Conservation (phyloP, 2,888 invertebrate species). For the Pheosia gnoma region DNA sequence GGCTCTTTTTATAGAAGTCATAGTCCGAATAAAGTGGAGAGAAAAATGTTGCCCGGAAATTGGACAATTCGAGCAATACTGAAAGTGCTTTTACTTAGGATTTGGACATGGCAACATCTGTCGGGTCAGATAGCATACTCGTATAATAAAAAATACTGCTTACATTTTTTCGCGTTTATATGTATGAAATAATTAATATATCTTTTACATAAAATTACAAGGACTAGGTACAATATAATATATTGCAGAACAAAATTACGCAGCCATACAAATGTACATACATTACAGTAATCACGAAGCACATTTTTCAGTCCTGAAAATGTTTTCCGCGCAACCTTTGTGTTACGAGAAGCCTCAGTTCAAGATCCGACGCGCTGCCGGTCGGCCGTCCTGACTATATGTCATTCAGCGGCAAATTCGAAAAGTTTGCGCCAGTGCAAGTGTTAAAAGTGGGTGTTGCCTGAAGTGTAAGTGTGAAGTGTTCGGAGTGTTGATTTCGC, state of each 20-base stretch:
- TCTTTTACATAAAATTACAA: background rate
- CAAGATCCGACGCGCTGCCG: background rate
- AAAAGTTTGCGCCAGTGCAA: constrained; percentile 1
- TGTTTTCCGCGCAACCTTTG: background rate
- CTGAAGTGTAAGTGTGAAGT: constrained; percentile 1
- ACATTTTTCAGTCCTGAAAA: background rate
- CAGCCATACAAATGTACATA: background rate
- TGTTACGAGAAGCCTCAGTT: background rate
- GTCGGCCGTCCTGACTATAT: background rate
- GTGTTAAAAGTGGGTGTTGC: constrained; percentile 3
- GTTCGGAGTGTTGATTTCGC: background rate
- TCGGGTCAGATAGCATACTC: too few relatives aligned
- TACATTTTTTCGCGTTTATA: too few relatives aligned
- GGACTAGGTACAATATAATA: background rate
- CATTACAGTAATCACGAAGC: background rate
- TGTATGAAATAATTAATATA: too few relatives aligned
- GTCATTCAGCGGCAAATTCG: background rate
- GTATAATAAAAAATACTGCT: too few relatives aligned
- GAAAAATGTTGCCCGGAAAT: too few relatives aligned
- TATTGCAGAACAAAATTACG: background rate
- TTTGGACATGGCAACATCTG: too few relatives aligned
- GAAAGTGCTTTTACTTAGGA: too few relatives aligned
- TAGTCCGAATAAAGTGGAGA: too few relatives aligned
- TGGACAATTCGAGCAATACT: too few relatives aligned
- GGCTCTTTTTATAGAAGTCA: too few relatives aligned